These are phyloP conservation scores for Mythimna impura DNA, from an alignment of 2,888 invertebrate genomes.

Conservation along the genomic window DNA sequence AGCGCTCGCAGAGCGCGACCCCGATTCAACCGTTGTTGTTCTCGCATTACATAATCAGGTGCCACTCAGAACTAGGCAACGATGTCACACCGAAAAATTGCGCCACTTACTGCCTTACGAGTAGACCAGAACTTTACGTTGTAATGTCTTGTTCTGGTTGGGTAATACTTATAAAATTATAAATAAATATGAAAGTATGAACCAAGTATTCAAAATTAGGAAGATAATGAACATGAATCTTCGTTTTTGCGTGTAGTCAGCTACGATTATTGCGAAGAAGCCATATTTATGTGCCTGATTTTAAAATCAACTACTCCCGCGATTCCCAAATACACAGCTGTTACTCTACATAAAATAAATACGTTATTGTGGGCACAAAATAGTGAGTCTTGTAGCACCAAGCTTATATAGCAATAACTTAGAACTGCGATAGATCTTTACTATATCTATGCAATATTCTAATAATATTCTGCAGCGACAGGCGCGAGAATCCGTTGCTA, in stretches of 20 bases:
- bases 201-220: slow-evolving; percentile 13
- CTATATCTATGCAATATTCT: not conserved
- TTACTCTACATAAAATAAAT: not conserved
- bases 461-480: slow-evolving; percentile 6
- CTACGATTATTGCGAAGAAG: not conserved
- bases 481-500: not conserved
- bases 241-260: not conserved
- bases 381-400: not conserved
- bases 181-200: slow-evolving; percentile 22
- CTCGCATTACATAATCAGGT: slow-evolving; percentile 87
- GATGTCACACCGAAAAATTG: slow-evolving; percentile 89
- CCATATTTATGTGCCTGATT: slow-evolving; percentile 1
- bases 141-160: slow-evolving; percentile 55
- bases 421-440: not conserved
- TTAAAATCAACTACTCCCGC: not conserved
- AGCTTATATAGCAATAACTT: not conserved
- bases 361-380: not conserved
- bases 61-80: slow-evolving; percentile 89
- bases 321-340: slow-evolving; percentile 3
- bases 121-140: slow-evolving; percentile 62
- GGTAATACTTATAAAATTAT: slow-evolving; percentile 50
- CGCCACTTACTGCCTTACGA: slow-evolving; percentile 81
- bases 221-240: not conserved
- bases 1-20: slow-evolving; percentile 84
- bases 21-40: slow-evolving; percentile 86